Evolutionary conservation across 1,140 invertebrate species (phyloP).

Genomic region (Maniola jurtina): DNA sequence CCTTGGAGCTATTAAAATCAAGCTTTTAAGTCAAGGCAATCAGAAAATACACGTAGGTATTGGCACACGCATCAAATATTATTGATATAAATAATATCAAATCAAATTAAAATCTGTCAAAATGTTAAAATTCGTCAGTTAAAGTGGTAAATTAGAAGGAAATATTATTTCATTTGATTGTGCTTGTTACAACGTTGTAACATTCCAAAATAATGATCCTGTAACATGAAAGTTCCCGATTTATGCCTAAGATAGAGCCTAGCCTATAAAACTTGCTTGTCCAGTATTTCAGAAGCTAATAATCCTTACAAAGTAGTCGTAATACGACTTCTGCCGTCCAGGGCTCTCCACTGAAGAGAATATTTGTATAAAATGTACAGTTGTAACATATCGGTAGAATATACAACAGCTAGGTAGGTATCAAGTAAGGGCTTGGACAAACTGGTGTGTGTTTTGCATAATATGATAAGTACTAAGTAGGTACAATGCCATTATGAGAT

Average conservation of each 20-base stretch:
- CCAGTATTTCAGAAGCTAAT: slow-evolving; percentile 13
- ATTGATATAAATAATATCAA: too few species aligned
- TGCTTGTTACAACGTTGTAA: too few species aligned
- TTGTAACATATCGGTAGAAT: slow-evolving; percentile 17
- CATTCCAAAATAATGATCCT: background rate
- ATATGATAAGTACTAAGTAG: background rate
- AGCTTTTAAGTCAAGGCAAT: too few species aligned
- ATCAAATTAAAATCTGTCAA: too few species aligned
- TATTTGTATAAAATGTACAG: slow-evolving; percentile 23
- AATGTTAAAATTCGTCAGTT: too few species aligned
- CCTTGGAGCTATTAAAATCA: too few species aligned
- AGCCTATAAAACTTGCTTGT: slow-evolving; percentile 10
- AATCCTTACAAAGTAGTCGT: slow-evolving; percentile 15
- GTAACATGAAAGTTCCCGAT: background rate
- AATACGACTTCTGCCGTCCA: slow-evolving; percentile 17
- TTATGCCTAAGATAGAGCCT: background rate
- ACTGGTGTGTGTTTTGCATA: background rate
- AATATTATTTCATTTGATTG: too few species aligned
- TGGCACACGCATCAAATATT: too few species aligned
- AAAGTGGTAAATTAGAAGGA: too few species aligned
- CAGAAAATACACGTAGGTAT: too few species aligned
- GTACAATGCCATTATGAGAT: background rate
- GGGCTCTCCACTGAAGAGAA: slow-evolving; percentile 4
- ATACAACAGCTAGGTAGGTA: slow-evolving; percentile 2
- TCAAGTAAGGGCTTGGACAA: background rate